Conservation (phyloP, 2,797 vertebrate genomes). For the Pteropus rufus region DNA sequence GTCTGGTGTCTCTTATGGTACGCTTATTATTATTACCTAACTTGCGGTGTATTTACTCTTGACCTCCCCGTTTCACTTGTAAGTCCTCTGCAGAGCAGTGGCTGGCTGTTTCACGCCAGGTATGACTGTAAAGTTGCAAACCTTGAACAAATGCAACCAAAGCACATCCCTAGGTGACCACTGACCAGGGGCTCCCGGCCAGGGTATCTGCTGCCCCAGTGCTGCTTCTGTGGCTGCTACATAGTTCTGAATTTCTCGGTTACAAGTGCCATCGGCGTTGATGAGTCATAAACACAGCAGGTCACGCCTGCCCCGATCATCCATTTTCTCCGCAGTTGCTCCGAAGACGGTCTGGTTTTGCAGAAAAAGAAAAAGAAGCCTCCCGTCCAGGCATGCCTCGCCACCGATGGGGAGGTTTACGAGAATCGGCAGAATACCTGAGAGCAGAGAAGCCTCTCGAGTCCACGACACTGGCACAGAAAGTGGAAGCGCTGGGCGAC, state of each 20-base stretch:
- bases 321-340: neutral
- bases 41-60: neutral
- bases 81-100: neutral
- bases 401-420: rapidly evolving
- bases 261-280: neutral
- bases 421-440: neutral
- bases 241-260: rapidly evolving
- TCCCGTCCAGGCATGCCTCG: neutral
- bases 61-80: neutral
- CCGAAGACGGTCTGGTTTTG: neutral
- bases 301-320: rapidly evolving
- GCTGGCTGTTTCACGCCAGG: neutral
- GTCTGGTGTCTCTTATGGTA: rapidly evolving
- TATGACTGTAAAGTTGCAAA: neutral
- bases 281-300: rapidly evolving
- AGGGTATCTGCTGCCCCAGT: neutral
- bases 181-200: rapidly evolving
- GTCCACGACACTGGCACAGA: rapidly evolving
- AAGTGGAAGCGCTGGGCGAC: neutral
- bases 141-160: neutral
- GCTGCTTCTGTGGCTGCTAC: neutral
- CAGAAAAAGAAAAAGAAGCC: neutral
- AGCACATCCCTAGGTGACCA: neutral
- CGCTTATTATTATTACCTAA: rapidly evolving
- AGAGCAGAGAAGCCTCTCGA: neutral